A percentile compares a stretch with the other conserved stretches of the same genome.
Evolutionary conservation across 2,888 invertebrate genomes (phyloP).

Genomic region (Drosophila longiperda): DNA sequence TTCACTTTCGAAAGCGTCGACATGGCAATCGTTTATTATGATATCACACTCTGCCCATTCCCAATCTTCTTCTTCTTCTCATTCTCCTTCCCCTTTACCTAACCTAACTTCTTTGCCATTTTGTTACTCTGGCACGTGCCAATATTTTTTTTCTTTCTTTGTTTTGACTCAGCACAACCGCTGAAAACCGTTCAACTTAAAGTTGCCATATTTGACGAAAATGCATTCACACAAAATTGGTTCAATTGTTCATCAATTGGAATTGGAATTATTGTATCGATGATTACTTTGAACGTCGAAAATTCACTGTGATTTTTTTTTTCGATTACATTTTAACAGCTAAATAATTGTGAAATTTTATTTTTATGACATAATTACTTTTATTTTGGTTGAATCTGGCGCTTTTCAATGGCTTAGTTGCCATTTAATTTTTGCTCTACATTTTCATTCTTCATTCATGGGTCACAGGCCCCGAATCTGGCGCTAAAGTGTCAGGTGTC

Average conservation of each 20-base stretch:
- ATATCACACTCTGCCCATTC: slow-evolving; percentile 32
- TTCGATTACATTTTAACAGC: too few relatives aligned
- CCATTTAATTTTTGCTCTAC: not conserved
- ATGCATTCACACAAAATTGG: too few relatives aligned
- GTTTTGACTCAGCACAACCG: not conserved
- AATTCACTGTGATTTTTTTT: too few relatives aligned
- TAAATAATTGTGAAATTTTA: too few relatives aligned
- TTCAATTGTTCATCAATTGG: too few relatives aligned
- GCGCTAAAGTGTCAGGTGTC: slow-evolving; percentile 57
- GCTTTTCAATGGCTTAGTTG: not conserved
- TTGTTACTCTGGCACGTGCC: not conserved
- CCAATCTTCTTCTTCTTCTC: not conserved
- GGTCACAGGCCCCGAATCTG: slow-evolving; percentile 42
- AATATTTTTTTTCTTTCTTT: not conserved
- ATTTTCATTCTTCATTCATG: slow-evolving; percentile 4
- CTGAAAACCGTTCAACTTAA: too few relatives aligned
- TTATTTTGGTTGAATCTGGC: not conserved
- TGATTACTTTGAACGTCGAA: too few relatives aligned
- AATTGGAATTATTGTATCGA: too few relatives aligned
- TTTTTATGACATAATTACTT: not conserved
- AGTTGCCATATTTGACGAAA: too few relatives aligned
- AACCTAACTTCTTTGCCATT: not conserved
- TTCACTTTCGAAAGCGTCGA: slow-evolving; percentile 42
- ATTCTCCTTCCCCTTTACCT: not conserved
- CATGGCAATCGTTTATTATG: slow-evolving; percentile 31